phyloP scores from a whole-genome alignment of 2,797 vertebrate species.

The Pagetopsis macropterus region DNA sequence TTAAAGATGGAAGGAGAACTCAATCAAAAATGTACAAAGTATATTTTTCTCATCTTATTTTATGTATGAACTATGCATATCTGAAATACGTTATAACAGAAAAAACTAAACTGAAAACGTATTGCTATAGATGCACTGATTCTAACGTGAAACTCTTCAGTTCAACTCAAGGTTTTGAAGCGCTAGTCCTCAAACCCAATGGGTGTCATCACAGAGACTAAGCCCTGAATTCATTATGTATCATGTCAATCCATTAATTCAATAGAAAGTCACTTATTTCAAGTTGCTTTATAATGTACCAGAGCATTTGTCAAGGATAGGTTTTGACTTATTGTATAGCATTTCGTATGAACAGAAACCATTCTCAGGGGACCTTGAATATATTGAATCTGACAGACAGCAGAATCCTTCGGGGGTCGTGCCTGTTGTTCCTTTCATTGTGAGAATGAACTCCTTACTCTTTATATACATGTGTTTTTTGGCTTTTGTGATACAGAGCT shows the following conservation, averaged over 20 bases:
- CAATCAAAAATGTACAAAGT: no score
- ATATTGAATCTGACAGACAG: not conserved
- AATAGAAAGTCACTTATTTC: not conserved
- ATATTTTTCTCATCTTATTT: no score
- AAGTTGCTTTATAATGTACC: not conserved
- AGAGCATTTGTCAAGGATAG: not conserved
- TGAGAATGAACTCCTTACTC: not conserved
- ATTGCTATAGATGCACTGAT: no score
- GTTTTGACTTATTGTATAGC: not conserved
- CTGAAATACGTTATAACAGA: no score
- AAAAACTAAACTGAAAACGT: no score
- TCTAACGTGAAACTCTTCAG: no score
- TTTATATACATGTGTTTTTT: not conserved
- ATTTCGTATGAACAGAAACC: not conserved
- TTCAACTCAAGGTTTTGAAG: no score
- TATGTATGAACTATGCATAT: no score
- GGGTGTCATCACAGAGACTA: no score
- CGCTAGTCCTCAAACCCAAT: no score
- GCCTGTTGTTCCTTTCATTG: not conserved
- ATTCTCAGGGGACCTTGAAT: not conserved
- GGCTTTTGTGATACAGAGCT: constrained; percentile 12
- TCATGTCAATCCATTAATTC: not conserved
- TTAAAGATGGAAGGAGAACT: no score
- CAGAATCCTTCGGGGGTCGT: not conserved
- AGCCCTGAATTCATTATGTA: not conserved